Evolutionary conservation across 2,797 vertebrate genomes (phyloP), one percentile per base, ranked within the genome.

Genomic region (Pseudochirops corinnae): DNA sequence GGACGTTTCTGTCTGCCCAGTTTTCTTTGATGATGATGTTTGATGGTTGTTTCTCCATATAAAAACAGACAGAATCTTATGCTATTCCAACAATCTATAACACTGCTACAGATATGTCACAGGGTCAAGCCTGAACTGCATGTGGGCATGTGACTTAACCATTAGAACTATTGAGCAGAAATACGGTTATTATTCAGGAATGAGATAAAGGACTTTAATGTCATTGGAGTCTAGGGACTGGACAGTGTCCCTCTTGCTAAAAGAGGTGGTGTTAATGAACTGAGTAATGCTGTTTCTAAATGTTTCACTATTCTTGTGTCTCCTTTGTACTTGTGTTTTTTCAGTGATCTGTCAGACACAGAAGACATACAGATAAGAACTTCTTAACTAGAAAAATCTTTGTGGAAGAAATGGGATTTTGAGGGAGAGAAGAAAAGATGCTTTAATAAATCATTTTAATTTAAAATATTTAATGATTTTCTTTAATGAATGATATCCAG

Each of bases 11-110:
- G 74, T 50, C 39, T 31, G 82, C 93, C 58, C 90, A 55, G 94
- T 74, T 31, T 82, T 55, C 93, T 91, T 93, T 4, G 92, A 56
- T 94, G 96, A 97, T 95, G 95, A 95, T 94, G 94, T 96, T 92
- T 55, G 12, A 3, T 4, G 14, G 21, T 10, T 5, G 57, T 74
- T 53, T 33, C 39, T 95, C 31, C 56, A 0, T 5, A 39, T 93
- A 21, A 21, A n/a, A 74, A 46, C 74, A 11, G 0, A 67, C n/a
- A 52, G 87, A 87, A 9, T 3, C 1, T 0, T 21, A 55, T 46
- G 55, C 58, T 39, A 52, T 7, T 46, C 82, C 1, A 31, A 90
- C 0, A 62, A 24, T 67, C 67, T 46, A 14, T 92, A 87, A 10
- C 55, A 46, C 50, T 21, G 6, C 60, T 33, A 67, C n/a, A 21